Evolutionary conservation across 2,888 invertebrate genomes (phyloP).

Genomic region (Amblyteles armatorius): DNA sequence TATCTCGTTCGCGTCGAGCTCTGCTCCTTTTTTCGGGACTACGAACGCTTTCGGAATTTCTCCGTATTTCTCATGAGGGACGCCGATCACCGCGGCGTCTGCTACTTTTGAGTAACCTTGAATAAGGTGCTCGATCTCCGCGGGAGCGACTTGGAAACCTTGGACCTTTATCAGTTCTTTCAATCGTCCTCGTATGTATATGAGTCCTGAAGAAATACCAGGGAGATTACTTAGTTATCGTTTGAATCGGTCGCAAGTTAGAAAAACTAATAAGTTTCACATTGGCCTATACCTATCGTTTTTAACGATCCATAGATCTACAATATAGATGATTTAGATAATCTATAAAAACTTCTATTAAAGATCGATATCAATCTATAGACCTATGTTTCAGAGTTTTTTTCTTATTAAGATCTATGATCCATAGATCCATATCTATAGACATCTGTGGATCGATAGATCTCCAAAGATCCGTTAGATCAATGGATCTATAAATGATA

Average conservation of each 20-base stretch:
- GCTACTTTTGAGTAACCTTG: constrained; percentile 89
- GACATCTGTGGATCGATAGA: too few relatives aligned
- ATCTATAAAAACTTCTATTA: not conserved
- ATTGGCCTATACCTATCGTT: not conserved
- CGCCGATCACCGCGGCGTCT: constrained; percentile 93
- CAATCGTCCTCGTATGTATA: constrained; percentile 91
- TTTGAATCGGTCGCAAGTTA: constrained; percentile 5
- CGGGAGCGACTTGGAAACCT: constrained; percentile 92
- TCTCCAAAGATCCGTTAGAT: constrained; percentile 83
- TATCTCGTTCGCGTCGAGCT: constrained; percentile 86
- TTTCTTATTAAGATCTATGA: not conserved
- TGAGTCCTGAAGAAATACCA: constrained; percentile 73
- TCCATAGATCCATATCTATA: not conserved
- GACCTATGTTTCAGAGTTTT: not conserved
- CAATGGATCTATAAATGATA: too few relatives aligned
- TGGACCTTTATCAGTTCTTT: constrained; percentile 94
- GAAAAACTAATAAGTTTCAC: not conserved
- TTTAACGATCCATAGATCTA: not conserved
- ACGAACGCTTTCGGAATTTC: constrained; percentile 91
- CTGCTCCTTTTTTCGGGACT: constrained; percentile 85
- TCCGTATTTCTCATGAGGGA: constrained; percentile 89
- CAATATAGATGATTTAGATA: not conserved
- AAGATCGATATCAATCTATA: not conserved
- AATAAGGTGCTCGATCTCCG: constrained; percentile 91
- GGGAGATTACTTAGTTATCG: not conserved